These are phyloP conservation scores for Aporophyla lueneburgensis DNA, from an alignment of 2,888 invertebrate species.

Conservation along the genomic window DNA sequence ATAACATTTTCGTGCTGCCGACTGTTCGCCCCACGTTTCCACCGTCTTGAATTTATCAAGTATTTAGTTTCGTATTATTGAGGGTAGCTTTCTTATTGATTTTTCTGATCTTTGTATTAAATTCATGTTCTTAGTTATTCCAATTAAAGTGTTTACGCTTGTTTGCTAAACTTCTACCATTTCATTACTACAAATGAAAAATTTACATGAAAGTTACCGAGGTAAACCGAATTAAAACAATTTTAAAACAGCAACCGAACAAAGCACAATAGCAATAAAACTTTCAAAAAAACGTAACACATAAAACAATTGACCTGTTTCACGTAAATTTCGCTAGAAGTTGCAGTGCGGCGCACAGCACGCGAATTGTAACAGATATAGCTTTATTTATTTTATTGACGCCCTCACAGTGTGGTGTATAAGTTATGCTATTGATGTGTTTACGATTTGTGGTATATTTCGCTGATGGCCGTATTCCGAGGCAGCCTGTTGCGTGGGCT, in stretches of 20 bases:
- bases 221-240: conserved; percentile 13
- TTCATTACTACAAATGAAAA: conserved; percentile 16
- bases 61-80: conserved; percentile 65
- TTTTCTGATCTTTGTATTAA: conserved; percentile 34
- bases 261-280: conserved; percentile 43
- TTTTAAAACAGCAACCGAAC: conserved; percentile 39
- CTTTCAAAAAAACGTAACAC: conserved; percentile 39
- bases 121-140: conserved; percentile 38
- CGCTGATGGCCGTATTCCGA: conserved; percentile 67
- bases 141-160: conserved; percentile 30
- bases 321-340: conserved; percentile 52
- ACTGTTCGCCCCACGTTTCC: conserved; percentile 73
- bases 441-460: conserved; percentile 72
- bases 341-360: conserved; percentile 44
- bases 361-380: conserved; percentile 62
- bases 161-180: conserved; percentile 12
- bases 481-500: conserved; percentile 81
- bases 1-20: conserved; percentile 85
- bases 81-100: conserved; percentile 58
- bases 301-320: conserved; percentile 49
- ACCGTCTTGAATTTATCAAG: conserved; percentile 83
- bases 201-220: conserved; percentile 14
- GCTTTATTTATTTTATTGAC: conserved; percentile 82
- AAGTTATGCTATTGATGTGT: conserved; percentile 74
- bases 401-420: conserved; percentile 76